phyloP scores from a whole-genome alignment of 2,888 invertebrate genomes.

The Rotaria magnacalcarata region DNA sequence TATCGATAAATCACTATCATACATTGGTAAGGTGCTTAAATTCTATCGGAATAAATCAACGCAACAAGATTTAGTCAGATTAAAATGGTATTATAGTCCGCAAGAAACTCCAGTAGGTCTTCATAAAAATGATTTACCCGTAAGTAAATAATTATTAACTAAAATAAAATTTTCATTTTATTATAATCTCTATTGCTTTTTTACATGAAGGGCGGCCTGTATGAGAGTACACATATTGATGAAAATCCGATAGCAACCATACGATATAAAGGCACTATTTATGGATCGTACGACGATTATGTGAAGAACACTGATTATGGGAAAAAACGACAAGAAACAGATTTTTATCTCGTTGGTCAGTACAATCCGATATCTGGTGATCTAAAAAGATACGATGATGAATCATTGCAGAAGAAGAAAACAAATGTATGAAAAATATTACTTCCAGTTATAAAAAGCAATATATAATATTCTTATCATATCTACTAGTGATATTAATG shows the following conservation, averaged over 20 bases:
- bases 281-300: slow-evolving; percentile 17
- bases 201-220: not conserved
- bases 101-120: not conserved
- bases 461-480: not conserved
- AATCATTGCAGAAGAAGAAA: not conserved
- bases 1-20: not conserved
- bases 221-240: slow-evolving; percentile 16
- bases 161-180: not conserved
- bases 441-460: too few relatives aligned
- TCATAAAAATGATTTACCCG: not conserved
- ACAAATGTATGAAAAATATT: too few relatives aligned
- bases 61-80: not conserved
- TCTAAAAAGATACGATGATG: not conserved
- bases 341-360: slow-evolving; percentile 24
- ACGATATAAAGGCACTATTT: slow-evolving; percentile 10
- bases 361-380: not conserved
- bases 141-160: not conserved
- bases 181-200: not conserved
- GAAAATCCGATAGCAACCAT: not conserved
- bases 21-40: not conserved
- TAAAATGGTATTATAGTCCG: slow-evolving; percentile 25
- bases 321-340: not conserved
- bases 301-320: not conserved
- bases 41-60: not conserved
- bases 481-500: not conserved